phyloP scores from a whole-genome alignment of 2,888 invertebrate species.

The Lamproptera curius region DNA sequence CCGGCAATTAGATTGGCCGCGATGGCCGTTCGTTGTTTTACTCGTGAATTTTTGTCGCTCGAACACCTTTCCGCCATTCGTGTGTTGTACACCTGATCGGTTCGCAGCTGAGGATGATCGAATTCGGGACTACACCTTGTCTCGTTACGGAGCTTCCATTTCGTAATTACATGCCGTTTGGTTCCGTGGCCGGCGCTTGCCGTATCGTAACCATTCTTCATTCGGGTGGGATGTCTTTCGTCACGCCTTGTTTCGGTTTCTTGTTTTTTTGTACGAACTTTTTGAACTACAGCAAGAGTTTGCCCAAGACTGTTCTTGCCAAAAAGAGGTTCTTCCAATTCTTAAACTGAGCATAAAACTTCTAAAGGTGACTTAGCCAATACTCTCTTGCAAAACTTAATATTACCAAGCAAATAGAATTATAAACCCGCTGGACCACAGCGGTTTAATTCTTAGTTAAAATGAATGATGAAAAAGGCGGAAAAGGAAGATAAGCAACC shows the following conservation, averaged over 20 bases:
- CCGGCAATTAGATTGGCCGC: conserved; percentile 55
- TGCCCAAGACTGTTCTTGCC: no score
- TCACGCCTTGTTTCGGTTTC: conserved; percentile 14
- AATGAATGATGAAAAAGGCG: no score
- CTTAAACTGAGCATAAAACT: no score
- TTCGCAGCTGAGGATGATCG: conserved; percentile 52
- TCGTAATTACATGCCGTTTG: conserved; percentile 53
- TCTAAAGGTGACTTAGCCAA: no score
- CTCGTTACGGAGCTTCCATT: conserved; percentile 63
- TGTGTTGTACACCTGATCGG: conserved; percentile 63
- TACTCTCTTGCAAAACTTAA: no score
- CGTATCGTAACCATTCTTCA: conserved; percentile 32
- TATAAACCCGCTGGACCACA: no score
- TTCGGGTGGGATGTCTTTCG: conserved; percentile 16
- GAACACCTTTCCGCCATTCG: conserved; percentile 60
- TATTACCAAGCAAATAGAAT: no score
- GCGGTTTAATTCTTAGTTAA: no score
- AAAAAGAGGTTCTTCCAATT: no score
- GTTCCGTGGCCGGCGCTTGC: conserved; percentile 30
- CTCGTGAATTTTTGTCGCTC: conserved; percentile 47
- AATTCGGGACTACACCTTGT: conserved; percentile 53
- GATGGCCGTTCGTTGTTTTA: conserved; percentile 46
- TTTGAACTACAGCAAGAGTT: no score
- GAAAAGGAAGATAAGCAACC: no score
- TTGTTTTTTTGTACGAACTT: no score